These are phyloP conservation scores for Drosophila neotestacea DNA, from an alignment of 2,888 invertebrate genomes.

Conservation along the genomic window DNA sequence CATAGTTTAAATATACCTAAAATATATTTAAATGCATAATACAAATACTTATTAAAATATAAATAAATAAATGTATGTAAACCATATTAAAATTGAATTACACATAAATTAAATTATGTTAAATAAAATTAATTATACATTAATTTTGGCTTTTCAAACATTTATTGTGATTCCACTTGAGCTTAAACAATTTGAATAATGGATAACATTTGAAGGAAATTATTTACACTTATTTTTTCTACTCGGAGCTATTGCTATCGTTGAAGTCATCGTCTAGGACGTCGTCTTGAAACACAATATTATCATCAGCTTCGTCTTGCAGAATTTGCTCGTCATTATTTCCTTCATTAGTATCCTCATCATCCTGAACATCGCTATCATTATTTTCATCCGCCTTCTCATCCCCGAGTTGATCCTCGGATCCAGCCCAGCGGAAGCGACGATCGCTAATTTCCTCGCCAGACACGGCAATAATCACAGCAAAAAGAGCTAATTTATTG, in stretches of 20 bases:
- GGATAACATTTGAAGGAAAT: constrained; percentile 22
- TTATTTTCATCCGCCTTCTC: constrained; percentile 12
- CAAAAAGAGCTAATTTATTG: constrained; percentile 54
- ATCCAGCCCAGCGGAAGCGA: constrained; percentile 65
- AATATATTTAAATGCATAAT: constrained; percentile 80
- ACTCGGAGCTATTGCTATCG: constrained; percentile 3
- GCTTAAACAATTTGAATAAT: constrained; percentile 10
- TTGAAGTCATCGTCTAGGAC: not conserved
- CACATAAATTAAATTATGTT: constrained; percentile 78
- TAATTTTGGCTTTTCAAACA: not conserved
- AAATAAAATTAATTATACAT: constrained; percentile 80
- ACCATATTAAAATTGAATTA: constrained; percentile 78
- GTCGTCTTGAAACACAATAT: constrained; percentile 11
- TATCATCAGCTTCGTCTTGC: not conserved
- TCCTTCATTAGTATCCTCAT: constrained; percentile 3
- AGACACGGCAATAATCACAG: constrained; percentile 49
- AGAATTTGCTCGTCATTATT: not conserved
- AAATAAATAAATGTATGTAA: constrained; percentile 76
- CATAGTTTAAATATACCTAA: constrained; percentile 80
- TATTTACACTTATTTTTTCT: constrained; percentile 27
- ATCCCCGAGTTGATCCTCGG: constrained; percentile 33
- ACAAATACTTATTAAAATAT: constrained; percentile 57
- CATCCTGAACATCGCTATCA: constrained; percentile 7
- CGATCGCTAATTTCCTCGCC: constrained; percentile 62
- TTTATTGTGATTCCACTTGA: not conserved